Conservation (phyloP, 2,888 invertebrate genomes). For the Lithophane ornitopus region DNA sequence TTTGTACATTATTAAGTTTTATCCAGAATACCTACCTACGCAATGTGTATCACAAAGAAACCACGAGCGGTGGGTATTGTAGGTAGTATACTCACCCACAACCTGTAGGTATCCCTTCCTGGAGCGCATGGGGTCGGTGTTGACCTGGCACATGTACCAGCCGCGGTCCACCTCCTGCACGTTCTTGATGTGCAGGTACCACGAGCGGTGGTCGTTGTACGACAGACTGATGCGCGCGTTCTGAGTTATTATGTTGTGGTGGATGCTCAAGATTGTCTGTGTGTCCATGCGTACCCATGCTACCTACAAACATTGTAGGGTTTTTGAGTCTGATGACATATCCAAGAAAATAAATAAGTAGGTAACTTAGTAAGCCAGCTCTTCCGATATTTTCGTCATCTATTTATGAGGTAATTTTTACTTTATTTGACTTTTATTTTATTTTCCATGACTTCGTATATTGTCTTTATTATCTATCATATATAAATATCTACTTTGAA, state of each 20-base stretch:
- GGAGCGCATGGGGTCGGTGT: constrained; percentile 97
- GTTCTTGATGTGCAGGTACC: constrained; percentile 97
- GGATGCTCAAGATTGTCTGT: constrained; percentile 97
- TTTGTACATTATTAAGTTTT: not conserved
- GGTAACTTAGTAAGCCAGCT: not conserved
- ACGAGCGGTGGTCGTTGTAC: constrained; percentile 97
- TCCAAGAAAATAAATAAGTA: not conserved
- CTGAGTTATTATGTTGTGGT: constrained; percentile 97
- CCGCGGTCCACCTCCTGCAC: constrained; percentile 97
- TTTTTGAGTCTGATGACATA: not conserved
- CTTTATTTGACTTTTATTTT: constrained; percentile 2
- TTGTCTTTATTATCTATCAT: not conserved
- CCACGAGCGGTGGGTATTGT: not conserved
- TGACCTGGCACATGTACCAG: constrained; percentile 98
- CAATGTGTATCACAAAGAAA: not conserved
- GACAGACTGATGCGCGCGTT: constrained; percentile 96
- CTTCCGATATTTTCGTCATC: too few relatives aligned
- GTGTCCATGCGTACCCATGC: constrained; percentile 98
- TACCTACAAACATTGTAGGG: constrained; percentile 89
- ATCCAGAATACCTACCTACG: not conserved
- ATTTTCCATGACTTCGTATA: not conserved
- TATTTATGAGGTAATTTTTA: not conserved
- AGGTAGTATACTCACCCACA: constrained; percentile 92
- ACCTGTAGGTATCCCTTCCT: constrained; percentile 97
- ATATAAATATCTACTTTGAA: not conserved